phyloP scores from a whole-genome alignment of 1,140 invertebrate genomes.

The Drosophila arizonae region DNA sequence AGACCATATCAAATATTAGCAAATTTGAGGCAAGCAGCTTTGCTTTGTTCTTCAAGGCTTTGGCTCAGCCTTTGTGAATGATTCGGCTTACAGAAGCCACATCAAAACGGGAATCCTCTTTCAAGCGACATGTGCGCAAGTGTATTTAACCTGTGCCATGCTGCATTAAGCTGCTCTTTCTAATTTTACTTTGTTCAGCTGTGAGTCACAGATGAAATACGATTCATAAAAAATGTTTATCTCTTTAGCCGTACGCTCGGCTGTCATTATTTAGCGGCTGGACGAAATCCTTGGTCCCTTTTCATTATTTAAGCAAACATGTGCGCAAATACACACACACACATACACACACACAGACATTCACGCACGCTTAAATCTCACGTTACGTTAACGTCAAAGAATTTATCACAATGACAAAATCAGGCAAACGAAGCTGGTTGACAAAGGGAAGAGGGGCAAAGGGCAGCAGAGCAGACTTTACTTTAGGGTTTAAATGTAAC shows the following conservation, averaged over 20 bases:
- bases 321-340: slow-evolving; percentile 19
- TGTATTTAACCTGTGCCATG: too few relatives aligned
- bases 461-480: slow-evolving; percentile 45
- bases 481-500: slow-evolving; percentile 74
- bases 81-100: too few relatives aligned
- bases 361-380: slow-evolving; percentile 30
- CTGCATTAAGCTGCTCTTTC: not conserved
- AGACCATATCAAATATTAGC: too few relatives aligned
- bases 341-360: slow-evolving; percentile 6
- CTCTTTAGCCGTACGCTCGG: slow-evolving; percentile 25
- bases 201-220: slow-evolving; percentile 36
- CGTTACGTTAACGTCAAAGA: slow-evolving; percentile 65
- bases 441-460: slow-evolving; percentile 1
- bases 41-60: too few relatives aligned
- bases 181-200: slow-evolving; percentile 9
- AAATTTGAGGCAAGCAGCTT: too few relatives aligned
- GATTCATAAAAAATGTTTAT: slow-evolving; percentile 64
- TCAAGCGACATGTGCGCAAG: too few relatives aligned
- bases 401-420: slow-evolving; percentile 77
- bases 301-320: slow-evolving; percentile 61
- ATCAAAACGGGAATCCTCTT: not conserved
- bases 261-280: slow-evolving; percentile 73
- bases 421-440: slow-evolving; percentile 33
- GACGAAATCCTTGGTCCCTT: slow-evolving; percentile 56
- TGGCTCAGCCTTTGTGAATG: too few relatives aligned